These are phyloP conservation scores for Miltochrista miniata DNA, from an alignment of 2,888 invertebrate genomes.

Conservation along the genomic window DNA sequence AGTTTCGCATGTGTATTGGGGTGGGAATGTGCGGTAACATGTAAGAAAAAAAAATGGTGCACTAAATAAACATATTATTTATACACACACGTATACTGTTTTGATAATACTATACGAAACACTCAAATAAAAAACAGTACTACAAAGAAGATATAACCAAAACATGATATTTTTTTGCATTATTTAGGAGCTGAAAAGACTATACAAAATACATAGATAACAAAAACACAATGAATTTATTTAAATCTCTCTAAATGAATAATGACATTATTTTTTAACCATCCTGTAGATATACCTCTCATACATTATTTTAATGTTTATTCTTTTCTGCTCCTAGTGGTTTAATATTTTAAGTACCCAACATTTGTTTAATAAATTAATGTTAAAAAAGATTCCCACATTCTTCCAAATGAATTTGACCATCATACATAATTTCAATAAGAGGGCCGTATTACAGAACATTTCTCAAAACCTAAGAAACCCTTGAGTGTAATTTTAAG, in stretches of 20 bases:
- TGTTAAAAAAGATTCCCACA: not conserved
- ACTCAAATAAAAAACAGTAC: not conserved
- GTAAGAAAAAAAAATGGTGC: slow-evolving; percentile 82
- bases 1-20: slow-evolving; percentile 69
- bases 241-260: not conserved
- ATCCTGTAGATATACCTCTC: too few species aligned
- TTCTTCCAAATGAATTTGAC: not conserved
- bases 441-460: too few species aligned
- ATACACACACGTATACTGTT: slow-evolving; percentile 35
- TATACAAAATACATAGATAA: not conserved
- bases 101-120: slow-evolving; percentile 24
- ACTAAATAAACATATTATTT: slow-evolving; percentile 77
- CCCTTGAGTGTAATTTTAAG: too few species aligned
- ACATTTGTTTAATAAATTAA: not conserved
- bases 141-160: too few species aligned
- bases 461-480: too few species aligned
- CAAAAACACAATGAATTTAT: not conserved
- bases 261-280: too few species aligned
- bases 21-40: slow-evolving; percentile 81
- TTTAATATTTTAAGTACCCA: not conserved
- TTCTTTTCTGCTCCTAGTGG: not conserved
- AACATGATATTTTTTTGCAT: not conserved
- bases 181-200: not conserved
- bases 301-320: too few species aligned
- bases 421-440: too few species aligned